These are phyloP conservation scores for Ditula angustiorana DNA, from an alignment of 2,888 invertebrate species.

Conservation along the genomic window DNA sequence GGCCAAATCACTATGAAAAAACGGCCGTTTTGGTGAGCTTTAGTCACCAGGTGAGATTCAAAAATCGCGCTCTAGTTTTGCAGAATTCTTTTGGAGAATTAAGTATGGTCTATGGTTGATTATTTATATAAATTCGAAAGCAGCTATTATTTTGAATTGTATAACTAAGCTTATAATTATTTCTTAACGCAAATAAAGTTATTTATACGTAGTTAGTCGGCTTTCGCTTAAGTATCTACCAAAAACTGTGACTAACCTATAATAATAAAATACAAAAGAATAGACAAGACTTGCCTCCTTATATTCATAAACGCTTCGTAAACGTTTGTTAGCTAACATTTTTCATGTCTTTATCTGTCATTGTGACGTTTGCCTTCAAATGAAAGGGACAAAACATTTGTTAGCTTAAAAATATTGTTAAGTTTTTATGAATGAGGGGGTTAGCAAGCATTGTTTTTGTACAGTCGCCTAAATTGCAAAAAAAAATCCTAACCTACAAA, in stretches of 20 bases:
- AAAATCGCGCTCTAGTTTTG: no score
- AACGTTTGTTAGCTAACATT: no score
- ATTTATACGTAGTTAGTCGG: constrained; percentile 20
- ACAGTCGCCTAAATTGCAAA: constrained; percentile 16
- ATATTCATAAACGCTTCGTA: no score
- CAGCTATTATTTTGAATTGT: background rate
- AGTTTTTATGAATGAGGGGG: no score
- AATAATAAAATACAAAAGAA: background rate
- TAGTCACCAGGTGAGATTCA: no score
- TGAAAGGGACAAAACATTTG: no score
- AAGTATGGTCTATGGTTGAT: background rate
- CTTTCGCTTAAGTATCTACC: constrained; percentile 25
- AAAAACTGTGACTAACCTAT: constrained; percentile 34
- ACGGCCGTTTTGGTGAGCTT: no score
- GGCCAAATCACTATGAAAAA: no score
- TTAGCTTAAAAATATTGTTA: no score
- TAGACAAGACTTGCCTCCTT: no score
- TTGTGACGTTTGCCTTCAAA: no score
- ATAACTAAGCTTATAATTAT: background rate
- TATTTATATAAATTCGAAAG: background rate
- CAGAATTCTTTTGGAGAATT: background rate
- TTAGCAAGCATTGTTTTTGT: constrained; percentile 21
- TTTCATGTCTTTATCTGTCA: no score
- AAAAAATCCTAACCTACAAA: constrained; percentile 10
- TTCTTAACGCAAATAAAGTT: background rate